Evolutionary conservation across 2,113 vertebrate species (phyloP), one percentile per base, ranked within the genome.

Genomic region (Trogon surrucura): DNA sequence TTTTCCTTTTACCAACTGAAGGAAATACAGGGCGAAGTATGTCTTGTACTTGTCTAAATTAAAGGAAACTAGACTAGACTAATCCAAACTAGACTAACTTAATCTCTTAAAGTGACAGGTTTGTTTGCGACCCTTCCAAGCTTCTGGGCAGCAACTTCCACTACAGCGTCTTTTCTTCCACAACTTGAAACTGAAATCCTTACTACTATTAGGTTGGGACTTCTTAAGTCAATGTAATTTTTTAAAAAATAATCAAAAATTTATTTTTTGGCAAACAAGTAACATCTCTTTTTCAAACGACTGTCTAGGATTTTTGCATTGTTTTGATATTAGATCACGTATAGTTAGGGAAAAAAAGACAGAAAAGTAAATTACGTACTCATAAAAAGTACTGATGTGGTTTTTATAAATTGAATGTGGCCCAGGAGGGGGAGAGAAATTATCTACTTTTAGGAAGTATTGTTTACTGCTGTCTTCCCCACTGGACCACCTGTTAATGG

Each of bases 401-500:
- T 45, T 66, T 81, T 81, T 74, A 69, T 61, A 91, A 91, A 90
- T 5, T 44, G 36, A 83, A 84, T 23, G 53, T 36, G 53, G 64
- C 56, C 51, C 79, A 73, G 29, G 27, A 62, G 84, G 70, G 70
- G 94, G 34, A 61, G 16, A 57, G 21, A 67, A 85, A 79, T 50
- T 4, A 89, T 20, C 50, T 38, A 29, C 81, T 85, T 87, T 85
- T 54, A 69, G 38, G 54, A 88, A 91, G 48, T 5, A 85, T 11
- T 88, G 60, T 85, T 94, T 86, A 73, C 62, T 89, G 82, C 60
- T 41, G 38, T 34, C 82, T 83, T 86, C 65, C 66, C 87, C 81
- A 56, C 48, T n/a, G 62, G 32, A 64, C 50, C 44, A 85, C 82
- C 81, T 85, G 64, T 47, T 94, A 81, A 83, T n/a, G 80, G 30